A percentile compares a stretch with the other conserved stretches of the same genome.
phyloP scores from a whole-genome alignment of 2,888 invertebrate species.

The Ctena decussata region DNA sequence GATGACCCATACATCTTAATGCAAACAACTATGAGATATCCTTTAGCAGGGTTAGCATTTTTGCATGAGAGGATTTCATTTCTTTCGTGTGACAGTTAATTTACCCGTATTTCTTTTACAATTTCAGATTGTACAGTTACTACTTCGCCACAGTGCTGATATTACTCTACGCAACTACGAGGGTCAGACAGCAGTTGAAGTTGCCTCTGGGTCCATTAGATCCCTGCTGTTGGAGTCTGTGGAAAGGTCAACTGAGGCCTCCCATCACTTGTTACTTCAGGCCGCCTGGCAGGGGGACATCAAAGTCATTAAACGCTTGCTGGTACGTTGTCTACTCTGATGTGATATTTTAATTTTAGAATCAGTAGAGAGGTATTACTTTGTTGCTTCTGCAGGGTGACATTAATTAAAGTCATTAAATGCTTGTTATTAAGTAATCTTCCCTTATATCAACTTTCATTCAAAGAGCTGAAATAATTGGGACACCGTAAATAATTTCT shows the following conservation, averaged over 20 bases:
- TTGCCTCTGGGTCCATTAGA: constrained; percentile 82
- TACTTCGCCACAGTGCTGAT: constrained; percentile 84
- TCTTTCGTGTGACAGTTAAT: too few relatives aligned
- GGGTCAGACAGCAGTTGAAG: constrained; percentile 83
- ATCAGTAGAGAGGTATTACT: too few relatives aligned
- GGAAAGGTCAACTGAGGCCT: constrained; percentile 76
- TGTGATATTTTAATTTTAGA: neutral
- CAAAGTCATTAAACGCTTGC: constrained; percentile 78
- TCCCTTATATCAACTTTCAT: too few relatives aligned
- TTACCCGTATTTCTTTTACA: too few relatives aligned
- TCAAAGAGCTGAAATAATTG: too few relatives aligned
- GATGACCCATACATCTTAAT: too few relatives aligned
- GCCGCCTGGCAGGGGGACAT: constrained; percentile 86
- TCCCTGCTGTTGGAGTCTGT: constrained; percentile 83
- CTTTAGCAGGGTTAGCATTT: too few relatives aligned
- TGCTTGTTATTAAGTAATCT: too few relatives aligned
- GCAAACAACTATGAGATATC: too few relatives aligned
- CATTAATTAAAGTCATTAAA: constrained; percentile 71
- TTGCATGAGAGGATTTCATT: too few relatives aligned
- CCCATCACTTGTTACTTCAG: constrained; percentile 83
- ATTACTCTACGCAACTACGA: constrained; percentile 85
- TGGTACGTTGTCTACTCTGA: constrained; percentile 78
- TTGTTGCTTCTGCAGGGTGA: constrained; percentile 85
- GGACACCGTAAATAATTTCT: too few relatives aligned
- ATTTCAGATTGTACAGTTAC: constrained; percentile 82